Evolutionary conservation across 2,113 vertebrate genomes (phyloP).

Genomic region (Coregonus clupeaformis): DNA sequence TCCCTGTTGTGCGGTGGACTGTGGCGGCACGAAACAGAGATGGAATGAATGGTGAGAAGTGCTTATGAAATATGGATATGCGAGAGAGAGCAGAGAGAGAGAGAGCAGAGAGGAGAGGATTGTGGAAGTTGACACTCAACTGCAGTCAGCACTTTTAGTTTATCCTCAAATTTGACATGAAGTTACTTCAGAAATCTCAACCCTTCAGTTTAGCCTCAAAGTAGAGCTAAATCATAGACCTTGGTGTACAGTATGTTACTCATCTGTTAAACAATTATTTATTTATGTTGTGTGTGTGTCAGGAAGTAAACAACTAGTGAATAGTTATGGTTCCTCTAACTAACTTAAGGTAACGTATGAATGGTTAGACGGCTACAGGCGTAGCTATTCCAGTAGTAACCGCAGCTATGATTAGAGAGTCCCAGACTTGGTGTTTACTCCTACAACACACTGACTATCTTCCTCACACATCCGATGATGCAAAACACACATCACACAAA

Average conservation of each 20-base stretch:
- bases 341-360: slow-evolving; percentile 52
- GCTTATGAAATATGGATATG: slow-evolving; percentile 71
- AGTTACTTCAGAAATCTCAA: no score
- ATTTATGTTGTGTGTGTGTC: no score
- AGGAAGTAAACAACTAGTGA: not conserved
- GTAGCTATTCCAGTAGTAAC: slow-evolving; percentile 69
- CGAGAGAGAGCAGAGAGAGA: slow-evolving; percentile 37
- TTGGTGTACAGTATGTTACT: no score
- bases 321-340: not conserved
- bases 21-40: slow-evolving; percentile 54
- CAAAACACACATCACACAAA: not conserved
- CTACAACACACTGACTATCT: slow-evolving; percentile 6
- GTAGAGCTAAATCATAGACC: no score
- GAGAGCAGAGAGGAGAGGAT: slow-evolving; percentile 32
- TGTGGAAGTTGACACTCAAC: slow-evolving; percentile 31
- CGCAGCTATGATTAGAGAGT: slow-evolving; percentile 65
- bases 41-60: slow-evolving; percentile 52
- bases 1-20: slow-evolving; percentile 66
- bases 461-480: not conserved
- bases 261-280: no score
- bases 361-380: slow-evolving; percentile 69
- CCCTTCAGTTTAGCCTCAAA: no score
- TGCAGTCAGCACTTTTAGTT: not conserved
- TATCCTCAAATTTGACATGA: not conserved
- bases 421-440: slow-evolving; percentile 57